Evolutionary conservation across 2,797 vertebrate genomes (phyloP).

Genomic region (Arrhamphus sclerolepis): DNA sequence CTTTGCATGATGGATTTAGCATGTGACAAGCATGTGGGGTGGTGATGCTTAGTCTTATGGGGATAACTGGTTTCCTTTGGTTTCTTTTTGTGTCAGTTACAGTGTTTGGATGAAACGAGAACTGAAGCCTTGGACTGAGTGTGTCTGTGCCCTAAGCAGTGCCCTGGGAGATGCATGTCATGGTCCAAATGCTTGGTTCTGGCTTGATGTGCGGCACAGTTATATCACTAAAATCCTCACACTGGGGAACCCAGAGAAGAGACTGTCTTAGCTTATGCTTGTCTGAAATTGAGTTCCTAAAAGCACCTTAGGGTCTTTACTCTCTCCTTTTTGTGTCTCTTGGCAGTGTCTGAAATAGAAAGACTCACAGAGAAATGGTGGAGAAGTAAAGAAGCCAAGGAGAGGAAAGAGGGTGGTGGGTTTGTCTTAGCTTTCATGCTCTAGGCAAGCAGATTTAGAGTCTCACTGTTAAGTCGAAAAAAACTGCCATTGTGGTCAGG

Average conservation of each 20-base stretch:
- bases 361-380: slow-evolving; percentile 32
- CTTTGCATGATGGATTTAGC: slow-evolving; percentile 1
- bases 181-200: slow-evolving; percentile 63
- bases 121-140: slow-evolving; percentile 62
- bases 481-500: slow-evolving; percentile 73
- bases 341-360: slow-evolving; percentile 63
- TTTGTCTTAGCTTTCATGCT: slow-evolving; percentile 77
- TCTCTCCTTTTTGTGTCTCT: slow-evolving; percentile 51
- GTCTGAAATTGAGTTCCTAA: slow-evolving; percentile 67
- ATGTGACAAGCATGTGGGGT: background rate
- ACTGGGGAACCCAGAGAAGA: slow-evolving; percentile 53
- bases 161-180: slow-evolving; percentile 70
- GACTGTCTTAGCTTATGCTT: slow-evolving; percentile 48
- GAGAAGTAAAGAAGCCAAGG: slow-evolving; percentile 37
- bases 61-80: slow-evolving; percentile 16
- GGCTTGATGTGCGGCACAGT: slow-evolving; percentile 73
- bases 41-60: slow-evolving; percentile 1
- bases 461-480: slow-evolving; percentile 83
- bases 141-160: slow-evolving; percentile 69
- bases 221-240: slow-evolving; percentile 71
- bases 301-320: slow-evolving; percentile 61
- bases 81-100: slow-evolving; percentile 52
- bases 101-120: slow-evolving; percentile 49
- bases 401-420: slow-evolving; percentile 46
- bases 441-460: slow-evolving; percentile 78